A percentile compares a stretch with the other conserved stretches of the same genome.
Conservation (phyloP, 1,140 invertebrate genomes). For the Ips nitidus region DNA sequence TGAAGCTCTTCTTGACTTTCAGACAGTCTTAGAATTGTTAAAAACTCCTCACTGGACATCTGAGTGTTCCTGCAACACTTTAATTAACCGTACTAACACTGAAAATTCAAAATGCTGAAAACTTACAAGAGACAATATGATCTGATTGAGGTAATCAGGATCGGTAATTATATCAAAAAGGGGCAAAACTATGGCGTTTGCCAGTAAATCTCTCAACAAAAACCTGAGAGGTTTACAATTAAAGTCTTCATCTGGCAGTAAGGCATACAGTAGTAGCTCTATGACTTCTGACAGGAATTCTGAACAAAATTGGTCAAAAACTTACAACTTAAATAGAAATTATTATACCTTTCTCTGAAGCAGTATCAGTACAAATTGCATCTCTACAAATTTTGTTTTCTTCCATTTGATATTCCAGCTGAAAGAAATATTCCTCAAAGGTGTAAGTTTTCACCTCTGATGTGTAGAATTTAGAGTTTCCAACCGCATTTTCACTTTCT, state of each 20-base stretch:
- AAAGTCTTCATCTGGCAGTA: constrained; percentile 84
- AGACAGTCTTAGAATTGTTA: constrained; percentile 76
- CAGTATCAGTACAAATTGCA: constrained; percentile 63
- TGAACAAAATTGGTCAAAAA: constrained; percentile 51
- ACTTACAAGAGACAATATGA: constrained; percentile 86
- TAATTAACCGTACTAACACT: constrained; percentile 38
- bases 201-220: constrained; percentile 79
- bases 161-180: constrained; percentile 82
- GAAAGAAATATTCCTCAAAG: constrained; percentile 82
- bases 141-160: constrained; percentile 93
- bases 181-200: constrained; percentile 77
- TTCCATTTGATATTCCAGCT: constrained; percentile 85
- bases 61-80: constrained; percentile 75
- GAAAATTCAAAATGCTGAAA: not conserved
- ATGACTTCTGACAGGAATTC: constrained; percentile 82
- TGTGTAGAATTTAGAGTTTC: constrained; percentile 44
- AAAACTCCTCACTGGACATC: constrained; percentile 79
- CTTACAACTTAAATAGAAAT: not conserved
- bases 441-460: constrained; percentile 47
- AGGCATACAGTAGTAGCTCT: constrained; percentile 81
- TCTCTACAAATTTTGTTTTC: constrained; percentile 70
- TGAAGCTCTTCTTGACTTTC: constrained; percentile 78
- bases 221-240: constrained; percentile 77
- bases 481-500: constrained; percentile 41
- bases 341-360: constrained; percentile 60